Percentiles rank a stretch among this genome's conserved stretches.
phyloP scores from a whole-genome alignment of 2,113 vertebrate species.

The Takifugu flavidus region DNA sequence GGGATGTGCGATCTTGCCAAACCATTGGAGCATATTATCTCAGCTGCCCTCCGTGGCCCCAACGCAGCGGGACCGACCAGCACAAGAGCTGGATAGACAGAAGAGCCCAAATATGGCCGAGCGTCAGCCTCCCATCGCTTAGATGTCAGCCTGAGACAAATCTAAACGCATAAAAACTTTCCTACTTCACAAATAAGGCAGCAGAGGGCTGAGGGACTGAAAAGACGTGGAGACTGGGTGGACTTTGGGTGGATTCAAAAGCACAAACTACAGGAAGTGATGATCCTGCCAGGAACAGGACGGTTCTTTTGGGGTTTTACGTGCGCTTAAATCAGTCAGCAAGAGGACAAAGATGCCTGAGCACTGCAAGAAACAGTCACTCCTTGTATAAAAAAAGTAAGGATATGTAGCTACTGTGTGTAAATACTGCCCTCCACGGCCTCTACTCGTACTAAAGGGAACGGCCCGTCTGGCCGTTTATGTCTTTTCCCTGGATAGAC shows the following conservation, averaged over 20 bases:
- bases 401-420: conserved; percentile 47
- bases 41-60: conserved; percentile 52
- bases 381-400: conserved; percentile 17
- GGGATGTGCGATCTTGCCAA: conserved; percentile 41
- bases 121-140: conserved; percentile 14
- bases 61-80: conserved; percentile 25
- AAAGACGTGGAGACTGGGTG: not conserved
- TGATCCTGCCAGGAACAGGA: conserved; percentile 31
- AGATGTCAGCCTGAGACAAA: conserved; percentile 40
- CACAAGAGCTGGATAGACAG: too few species aligned
- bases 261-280: conserved; percentile 32
- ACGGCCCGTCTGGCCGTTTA: conserved; percentile 60
- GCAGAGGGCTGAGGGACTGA: conserved; percentile 2
- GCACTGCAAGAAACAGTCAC: conserved; percentile 51
- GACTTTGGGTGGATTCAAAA: conserved; percentile 26
- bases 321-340: conserved; percentile 6
- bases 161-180: conserved; percentile 32
- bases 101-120: too few species aligned
- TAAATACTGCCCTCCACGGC: conserved; percentile 37
- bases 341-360: conserved; percentile 19
- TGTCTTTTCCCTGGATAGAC: conserved; percentile 57
- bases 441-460: conserved; percentile 58
- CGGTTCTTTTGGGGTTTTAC: not conserved
- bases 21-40: conserved; percentile 47
- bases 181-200: conserved; percentile 21